Base-by-base conservation (phyloP, 2,113 vertebrate species). In the Trematomus loennbergii region DNA sequence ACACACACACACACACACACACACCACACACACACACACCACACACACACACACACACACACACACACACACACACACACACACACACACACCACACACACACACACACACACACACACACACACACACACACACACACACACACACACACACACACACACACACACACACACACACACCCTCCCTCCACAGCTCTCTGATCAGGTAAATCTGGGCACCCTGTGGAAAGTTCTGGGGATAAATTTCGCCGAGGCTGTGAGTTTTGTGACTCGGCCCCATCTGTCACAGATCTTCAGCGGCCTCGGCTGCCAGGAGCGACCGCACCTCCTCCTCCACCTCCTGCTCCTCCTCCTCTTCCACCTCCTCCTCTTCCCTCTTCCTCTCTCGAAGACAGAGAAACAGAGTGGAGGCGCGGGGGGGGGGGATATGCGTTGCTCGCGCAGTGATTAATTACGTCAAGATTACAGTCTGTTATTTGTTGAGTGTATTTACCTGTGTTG, bases 191-290 rank as follows among this genome's bases (percentile, higher is more conserved):
- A 96, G 95, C 75, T 52, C 88, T 92, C 95, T 96, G 96, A 97
- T 98, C 97, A 98, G 97, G 97, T 99, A 97, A 97, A 97, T 97
- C 96, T 96, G 96, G 95, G 95, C 96, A 96, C 95, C 95, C 96
- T 95, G 94, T 96, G 95, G 96, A 97, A 97, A 97, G 94, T 97
- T 97, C 94, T 94, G 95, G 95, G 94, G 92, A 95, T 96, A 94
- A 87, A 95, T 96, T 96, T 95, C 92, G 95, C 97, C 89, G 92
- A 94, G 96, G 97, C 96, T 96, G 95, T 95, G 96, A 97, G 96
- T 97, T 92, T 97, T 97, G 97, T 95, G 96, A 97, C 97, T 97
- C 96, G 93, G 94, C 94, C 92, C 97, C 97, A 98, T 98, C 96
- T 98, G 97, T 97, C 96, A 96, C 95, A 96, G 96, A 97, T 97